Conservation (phyloP, 2,113 vertebrate genomes). For the Bos indicus region DNA sequence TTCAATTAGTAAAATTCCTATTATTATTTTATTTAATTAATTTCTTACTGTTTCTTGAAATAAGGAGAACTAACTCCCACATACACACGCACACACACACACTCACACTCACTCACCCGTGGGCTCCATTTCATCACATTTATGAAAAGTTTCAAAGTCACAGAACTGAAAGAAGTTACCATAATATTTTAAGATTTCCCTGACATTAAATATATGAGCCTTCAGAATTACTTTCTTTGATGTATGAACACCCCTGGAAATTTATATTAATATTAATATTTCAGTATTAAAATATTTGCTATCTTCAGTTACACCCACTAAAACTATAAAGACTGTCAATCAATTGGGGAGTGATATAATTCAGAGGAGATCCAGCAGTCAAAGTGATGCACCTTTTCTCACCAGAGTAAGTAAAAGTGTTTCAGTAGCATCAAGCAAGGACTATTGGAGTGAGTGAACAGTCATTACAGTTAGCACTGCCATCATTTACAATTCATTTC, state of each 20-base stretch:
- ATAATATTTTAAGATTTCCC: not conserved
- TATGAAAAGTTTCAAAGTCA: not conserved
- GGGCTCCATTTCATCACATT: not conserved
- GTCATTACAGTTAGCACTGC: not conserved
- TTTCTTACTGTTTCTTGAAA: not conserved
- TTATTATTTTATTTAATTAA: not conserved
- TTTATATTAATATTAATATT: constrained; percentile 40
- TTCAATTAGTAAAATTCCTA: not conserved
- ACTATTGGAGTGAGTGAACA: not conserved
- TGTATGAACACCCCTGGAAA: not conserved
- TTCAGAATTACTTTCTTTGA: constrained; percentile 43
- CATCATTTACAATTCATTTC: not conserved
- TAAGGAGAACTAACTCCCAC: not conserved
- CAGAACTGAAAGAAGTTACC: not conserved
- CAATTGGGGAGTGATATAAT: not conserved
- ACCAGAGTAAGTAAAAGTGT: not conserved
- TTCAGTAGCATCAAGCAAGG: not conserved
- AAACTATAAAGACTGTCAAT: not conserved
- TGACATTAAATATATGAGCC: constrained; percentile 24
- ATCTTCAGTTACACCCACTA: constrained; percentile 24
- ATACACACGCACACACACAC: accelerated
- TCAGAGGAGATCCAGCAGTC: not conserved
- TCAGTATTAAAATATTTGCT: constrained; percentile 43
- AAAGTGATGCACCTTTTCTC: not conserved
- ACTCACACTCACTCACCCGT: accelerated